A percentile compares a stretch with the other conserved stretches of the same genome.
Evolutionary conservation across 2,888 invertebrate species (phyloP).

Genomic region (Dendrolimus houi): DNA sequence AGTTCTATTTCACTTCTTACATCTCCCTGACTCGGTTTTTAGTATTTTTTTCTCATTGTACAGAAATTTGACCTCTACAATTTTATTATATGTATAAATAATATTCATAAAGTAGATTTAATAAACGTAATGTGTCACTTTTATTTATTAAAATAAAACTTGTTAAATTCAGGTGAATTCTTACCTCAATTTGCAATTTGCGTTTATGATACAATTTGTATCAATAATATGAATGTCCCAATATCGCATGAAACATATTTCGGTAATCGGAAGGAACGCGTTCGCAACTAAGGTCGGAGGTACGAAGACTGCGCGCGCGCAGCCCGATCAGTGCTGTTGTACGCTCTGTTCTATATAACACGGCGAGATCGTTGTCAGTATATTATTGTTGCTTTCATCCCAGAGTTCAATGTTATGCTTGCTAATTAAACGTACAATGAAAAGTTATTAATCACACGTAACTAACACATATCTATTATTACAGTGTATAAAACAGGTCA

Average conservation of each 20-base stretch:
- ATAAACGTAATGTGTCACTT: no score
- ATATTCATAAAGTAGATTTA: no score
- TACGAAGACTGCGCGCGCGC: conserved; percentile 13
- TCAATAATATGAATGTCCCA: background rate
- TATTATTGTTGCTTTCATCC: background rate
- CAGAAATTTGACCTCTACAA: no score
- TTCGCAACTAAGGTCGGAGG: conserved; percentile 16
- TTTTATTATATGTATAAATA: no score
- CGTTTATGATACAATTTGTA: background rate
- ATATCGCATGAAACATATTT: conserved; percentile 7
- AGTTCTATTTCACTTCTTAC: no score
- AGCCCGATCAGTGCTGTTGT: conserved; percentile 2
- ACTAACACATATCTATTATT: conserved; percentile 1
- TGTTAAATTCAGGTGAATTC: background rate
- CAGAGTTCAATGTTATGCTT: background rate
- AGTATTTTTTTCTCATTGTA: no score
- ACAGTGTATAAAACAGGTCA: background rate
- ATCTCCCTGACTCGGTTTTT: no score
- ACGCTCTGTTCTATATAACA: background rate
- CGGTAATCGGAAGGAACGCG: conserved; percentile 22
- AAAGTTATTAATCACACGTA: background rate
- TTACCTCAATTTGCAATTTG: background rate
- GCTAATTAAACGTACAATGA: background rate
- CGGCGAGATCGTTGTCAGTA: conserved; percentile 1
- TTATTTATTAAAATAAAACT: no score